Evolutionary conservation across 2,888 invertebrate species (phyloP), one percentile per base, ranked within the genome.

Genomic region (Leptopilina drosophilae): DNA sequence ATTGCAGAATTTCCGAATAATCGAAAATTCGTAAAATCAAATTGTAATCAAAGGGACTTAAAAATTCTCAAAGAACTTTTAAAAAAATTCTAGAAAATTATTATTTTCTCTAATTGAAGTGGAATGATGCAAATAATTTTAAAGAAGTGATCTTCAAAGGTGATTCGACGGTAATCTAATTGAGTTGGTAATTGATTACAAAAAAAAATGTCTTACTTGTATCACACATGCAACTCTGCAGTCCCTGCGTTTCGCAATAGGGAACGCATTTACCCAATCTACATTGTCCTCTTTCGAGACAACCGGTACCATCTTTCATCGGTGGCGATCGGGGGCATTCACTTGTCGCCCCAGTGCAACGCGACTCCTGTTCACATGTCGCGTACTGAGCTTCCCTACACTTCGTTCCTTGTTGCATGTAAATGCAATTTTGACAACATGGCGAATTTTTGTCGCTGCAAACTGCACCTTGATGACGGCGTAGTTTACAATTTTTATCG

Each of bases 381-480:
- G 97, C 96, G 88, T 96, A 96, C 90, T 98, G 97, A 0, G 97
- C 97, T 89, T 98, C 97, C 76, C 98, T 94, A 88, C 98, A 98
- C 91, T 97, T 97, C 64, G 96, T 94, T 11, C 96, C 96, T 5
- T 94, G 93, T 76, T 95, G 94, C 93, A 98, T 97, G 90, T 95
- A 97, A 88, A 96, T 96, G 89, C 99, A 99, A 86, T 96, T 95
- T 91, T 96, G 95, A 90, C 99, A 99, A 90, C 99, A 99, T 5
- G 98, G 98, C 0, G 98, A 98, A 92, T 99, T 99, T 92, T 98
- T 97, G 91, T 98, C 98, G 91, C 98, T 98, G 94, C 98, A 98
- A 82, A 96, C 96, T 20, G 98, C 97, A n/a, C 96, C 96, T 89
- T 96, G 95, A 88, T 94, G 95, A 84, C 95, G 94, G 75, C 97